Percentiles rank a stretch among this genome's conserved stretches.
These are phyloP conservation scores for Mionectes olivaceus DNA, from an alignment of 2,797 vertebrate genomes.

Conservation along the genomic window DNA sequence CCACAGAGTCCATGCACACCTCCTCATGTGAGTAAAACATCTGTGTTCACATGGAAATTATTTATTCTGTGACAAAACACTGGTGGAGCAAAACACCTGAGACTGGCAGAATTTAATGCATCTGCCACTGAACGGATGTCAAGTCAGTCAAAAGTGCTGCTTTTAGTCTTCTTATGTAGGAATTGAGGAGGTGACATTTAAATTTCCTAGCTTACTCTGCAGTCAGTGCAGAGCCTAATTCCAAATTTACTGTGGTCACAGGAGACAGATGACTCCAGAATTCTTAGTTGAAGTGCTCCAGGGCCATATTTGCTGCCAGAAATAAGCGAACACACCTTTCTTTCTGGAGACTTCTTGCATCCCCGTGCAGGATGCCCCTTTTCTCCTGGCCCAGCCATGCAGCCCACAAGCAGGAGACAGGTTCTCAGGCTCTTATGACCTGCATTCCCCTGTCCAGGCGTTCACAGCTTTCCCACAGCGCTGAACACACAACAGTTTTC, in stretches of 20 bases:
- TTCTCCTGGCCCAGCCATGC: background rate
- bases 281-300: background rate
- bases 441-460: background rate
- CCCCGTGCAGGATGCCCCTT: background rate
- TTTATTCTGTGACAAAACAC: background rate
- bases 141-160: rapidly evolving
- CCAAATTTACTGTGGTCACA: background rate
- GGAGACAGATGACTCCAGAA: background rate
- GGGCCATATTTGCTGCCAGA: background rate
- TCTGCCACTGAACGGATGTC: rapidly evolving
- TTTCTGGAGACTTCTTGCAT: background rate
- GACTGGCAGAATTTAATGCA: background rate
- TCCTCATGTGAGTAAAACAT: background rate
- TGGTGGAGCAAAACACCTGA: background rate
- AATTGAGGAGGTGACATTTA: background rate
- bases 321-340: background rate
- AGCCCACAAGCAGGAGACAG: background rate
- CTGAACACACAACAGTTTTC: background rate
- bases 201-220: background rate
- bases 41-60: rapidly evolving
- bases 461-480: background rate
- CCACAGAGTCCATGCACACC: rapidly evolving
- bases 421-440: background rate
- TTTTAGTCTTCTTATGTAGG: background rate
- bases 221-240: background rate